A percentile compares a stretch with the other conserved stretches of the same genome.
phyloP scores from a whole-genome alignment of 1,140 invertebrate genomes.

The Wiebesia pumilae region DNA sequence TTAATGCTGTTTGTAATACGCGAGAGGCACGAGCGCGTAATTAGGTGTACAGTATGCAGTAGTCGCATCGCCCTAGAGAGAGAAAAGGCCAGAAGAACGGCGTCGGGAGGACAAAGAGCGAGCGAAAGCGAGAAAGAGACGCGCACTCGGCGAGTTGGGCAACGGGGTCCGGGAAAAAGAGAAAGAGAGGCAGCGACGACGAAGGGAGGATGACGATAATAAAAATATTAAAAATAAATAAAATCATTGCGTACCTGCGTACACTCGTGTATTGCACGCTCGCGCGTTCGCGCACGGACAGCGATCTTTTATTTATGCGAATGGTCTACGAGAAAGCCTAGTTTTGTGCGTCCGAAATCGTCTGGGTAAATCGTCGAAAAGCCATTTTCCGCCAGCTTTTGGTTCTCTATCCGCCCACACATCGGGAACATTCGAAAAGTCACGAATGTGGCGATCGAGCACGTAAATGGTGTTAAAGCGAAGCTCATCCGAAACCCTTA shows the following conservation, averaged over 20 bases:
- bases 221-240: too few species aligned
- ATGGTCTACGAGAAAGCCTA: not conserved
- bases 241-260: not conserved
- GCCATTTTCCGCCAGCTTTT: too few species aligned
- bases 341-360: too few species aligned
- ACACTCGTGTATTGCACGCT: not conserved
- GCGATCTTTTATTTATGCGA: not conserved
- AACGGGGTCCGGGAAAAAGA: constrained; percentile 46
- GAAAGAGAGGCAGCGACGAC: constrained; percentile 45
- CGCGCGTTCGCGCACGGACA: not conserved
- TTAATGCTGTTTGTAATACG: not conserved
- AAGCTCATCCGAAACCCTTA: too few species aligned
- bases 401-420: too few species aligned
- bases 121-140: not conserved
- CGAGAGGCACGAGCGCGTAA: not conserved
- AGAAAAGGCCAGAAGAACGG: too few species aligned
- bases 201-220: too few species aligned
- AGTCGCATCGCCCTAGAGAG: not conserved
- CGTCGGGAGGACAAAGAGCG: not conserved
- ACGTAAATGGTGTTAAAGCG: too few species aligned
- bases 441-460: too few species aligned
- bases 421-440: too few species aligned
- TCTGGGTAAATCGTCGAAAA: too few species aligned
- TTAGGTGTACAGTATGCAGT: not conserved
- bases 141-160: not conserved